Evolutionary conservation across 1,140 invertebrate genomes (phyloP), one percentile per base, ranked within the genome.

Genomic region (Bombus haemorrhoidalis): DNA sequence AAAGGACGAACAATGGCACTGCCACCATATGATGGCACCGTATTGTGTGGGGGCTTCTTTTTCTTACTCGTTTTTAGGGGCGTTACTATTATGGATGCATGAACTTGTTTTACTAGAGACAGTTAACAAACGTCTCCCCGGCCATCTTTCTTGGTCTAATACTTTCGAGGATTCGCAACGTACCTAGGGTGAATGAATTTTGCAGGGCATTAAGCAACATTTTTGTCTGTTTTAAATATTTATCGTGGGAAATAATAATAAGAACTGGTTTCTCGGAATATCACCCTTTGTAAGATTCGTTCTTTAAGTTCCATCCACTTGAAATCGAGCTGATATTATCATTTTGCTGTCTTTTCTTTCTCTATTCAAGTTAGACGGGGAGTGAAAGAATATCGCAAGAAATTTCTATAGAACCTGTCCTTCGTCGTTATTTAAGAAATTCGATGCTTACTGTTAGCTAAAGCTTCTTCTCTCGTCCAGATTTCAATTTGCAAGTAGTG

Each of bases 1-100:
- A 83, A 83, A 78, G 62, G 73, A 57, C 74, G 81, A 83, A 83
- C 81, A 83, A 83, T 83, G 47, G 74, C 74, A 37, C 34, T 83
- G 62, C 41, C 62, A 74, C 62, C 62, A 28, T 78, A 78, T 68
- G 81, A 83, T 77, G 74, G 68, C 64, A 78, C 64, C 28, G 74
- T 78, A 69, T 77, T 78, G 76, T 69, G 22, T 37, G 28, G 37
- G 18, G 28, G 34, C 74, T 57, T 64, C 81, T 83, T 83, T 78
- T 57, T 34, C 62, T 83, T 69, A n/a, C 43, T 34, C 43, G 62
- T 83, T 78, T 83, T 47, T 37, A 77, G 74, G 74, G 81, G 47
- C 74, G 74, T 66, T 32, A 64, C 32, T 69, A 78, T 83, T 57
- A 57, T 13, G 47, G 74, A 77, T 77, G 74, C 74, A 77, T n/a